Evolutionary conservation across 2,888 invertebrate genomes (phyloP), one percentile per base, ranked within the genome.

Genomic region (Andrena chrysosceles): DNA sequence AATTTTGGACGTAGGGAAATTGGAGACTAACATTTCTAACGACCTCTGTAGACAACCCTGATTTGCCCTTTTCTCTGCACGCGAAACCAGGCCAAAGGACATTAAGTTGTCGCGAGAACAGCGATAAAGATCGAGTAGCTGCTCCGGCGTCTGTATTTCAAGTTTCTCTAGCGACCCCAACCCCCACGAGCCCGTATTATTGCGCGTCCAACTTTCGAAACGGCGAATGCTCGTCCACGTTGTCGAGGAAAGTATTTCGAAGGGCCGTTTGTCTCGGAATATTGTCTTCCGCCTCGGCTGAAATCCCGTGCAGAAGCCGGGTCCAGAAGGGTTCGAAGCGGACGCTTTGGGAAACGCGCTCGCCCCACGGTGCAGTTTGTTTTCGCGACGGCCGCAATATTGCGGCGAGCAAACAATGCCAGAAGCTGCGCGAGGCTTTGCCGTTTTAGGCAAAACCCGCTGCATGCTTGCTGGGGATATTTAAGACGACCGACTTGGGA

Each of bases 401-500:
- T 64, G 68, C 42, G 81, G 59, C 75, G 48, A 42, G 81, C 68
- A 76, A 81, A 83, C 81, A 83, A 83, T 83, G 69, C 69, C 42
- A 29, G 48, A n/a, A 20, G 56, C 69, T 66, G 23, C 26, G 42
- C 59, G 67, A 60, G 48, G 67, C 74, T 62, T 52, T 35, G 49
- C 49, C 7, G 49, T 20, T 42, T n/a, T 52, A 52, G 56, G 66
- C 60, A 42, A 68, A 68, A 73, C 20, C 35, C 60, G 4, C 35
- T 26, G 26, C n/a, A 70, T 20, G 49, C 23, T 31, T 52, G n/a
- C 7, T 2, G 23, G 29, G 26, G n/a, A 67, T 66, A 77, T 77
- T 73, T 73, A 66, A 73, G 73, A 42, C 52, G 16, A 62, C 20
- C 49, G 20, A 56, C 54, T 31, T 56, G 54, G 31, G 20, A 31